These are phyloP conservation scores for Hydrolagus affinis DNA, from an alignment of 2,113 vertebrate species.

Conservation along the genomic window DNA sequence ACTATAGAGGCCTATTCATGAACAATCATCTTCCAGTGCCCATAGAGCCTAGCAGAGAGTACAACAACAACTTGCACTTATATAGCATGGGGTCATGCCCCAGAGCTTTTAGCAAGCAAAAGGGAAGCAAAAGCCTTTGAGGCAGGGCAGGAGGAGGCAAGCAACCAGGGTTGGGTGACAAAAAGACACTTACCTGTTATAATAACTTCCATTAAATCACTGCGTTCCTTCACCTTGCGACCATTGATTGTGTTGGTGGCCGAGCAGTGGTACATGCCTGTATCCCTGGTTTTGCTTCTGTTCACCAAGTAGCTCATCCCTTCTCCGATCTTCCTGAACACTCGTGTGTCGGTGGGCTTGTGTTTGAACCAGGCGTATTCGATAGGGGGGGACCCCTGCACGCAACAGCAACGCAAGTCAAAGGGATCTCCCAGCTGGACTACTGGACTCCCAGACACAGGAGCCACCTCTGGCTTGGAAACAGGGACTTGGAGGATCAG, in stretches of 20 bases:
- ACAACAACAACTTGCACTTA: too few species aligned
- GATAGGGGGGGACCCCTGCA: not conserved
- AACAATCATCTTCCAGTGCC: too few species aligned
- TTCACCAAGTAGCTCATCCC: conserved; percentile 11
- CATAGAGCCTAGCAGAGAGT: too few species aligned
- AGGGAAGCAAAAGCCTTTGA: too few species aligned
- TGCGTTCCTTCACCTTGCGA: conserved; percentile 18
- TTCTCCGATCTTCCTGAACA: not conserved
- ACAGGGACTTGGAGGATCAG: not conserved
- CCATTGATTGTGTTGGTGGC: not conserved
- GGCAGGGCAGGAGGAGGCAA: too few species aligned
- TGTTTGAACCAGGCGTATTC: conserved; percentile 26
- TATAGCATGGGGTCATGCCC: too few species aligned
- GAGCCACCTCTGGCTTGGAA: conserved; percentile 7
- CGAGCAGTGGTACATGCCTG: not conserved
- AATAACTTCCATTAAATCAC: not conserved
- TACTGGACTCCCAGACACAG: not conserved
- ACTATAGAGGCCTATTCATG: too few species aligned
- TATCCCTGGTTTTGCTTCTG: not conserved
- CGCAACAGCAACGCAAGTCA: not conserved
- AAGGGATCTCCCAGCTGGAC: not conserved
- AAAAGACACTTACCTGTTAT: not conserved
- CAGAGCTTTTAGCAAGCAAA: too few species aligned
- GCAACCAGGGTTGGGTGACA: too few species aligned
- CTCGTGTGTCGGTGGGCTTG: conserved; percentile 15